Conservation (phyloP, 2,113 vertebrate species). For the Carassius auratus region DNA sequence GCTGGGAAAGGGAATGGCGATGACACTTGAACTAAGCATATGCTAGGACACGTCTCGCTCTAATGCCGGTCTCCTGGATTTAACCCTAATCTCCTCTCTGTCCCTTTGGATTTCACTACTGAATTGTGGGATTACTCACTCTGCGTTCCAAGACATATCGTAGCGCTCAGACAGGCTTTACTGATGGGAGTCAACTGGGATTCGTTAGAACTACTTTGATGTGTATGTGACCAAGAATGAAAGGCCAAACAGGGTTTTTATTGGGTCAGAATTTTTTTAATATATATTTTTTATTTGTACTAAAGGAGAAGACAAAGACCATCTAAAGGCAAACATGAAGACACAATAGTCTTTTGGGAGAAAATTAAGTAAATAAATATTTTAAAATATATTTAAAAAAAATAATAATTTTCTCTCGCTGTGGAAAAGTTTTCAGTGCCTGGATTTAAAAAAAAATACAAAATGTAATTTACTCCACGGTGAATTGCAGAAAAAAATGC, state of each 20-base stretch:
- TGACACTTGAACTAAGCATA: conserved; percentile 5
- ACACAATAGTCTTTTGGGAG: too few relatives aligned
- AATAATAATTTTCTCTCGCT: background rate
- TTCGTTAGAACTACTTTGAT: background rate
- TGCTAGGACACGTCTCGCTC: background rate
- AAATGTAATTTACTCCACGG: background rate
- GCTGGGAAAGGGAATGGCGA: background rate
- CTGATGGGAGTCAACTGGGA: background rate
- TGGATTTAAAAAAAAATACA: background rate
- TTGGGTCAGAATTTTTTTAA: background rate
- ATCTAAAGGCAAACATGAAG: too few relatives aligned
- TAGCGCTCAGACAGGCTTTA: background rate
- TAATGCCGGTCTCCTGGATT: background rate
- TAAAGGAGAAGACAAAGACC: too few relatives aligned
- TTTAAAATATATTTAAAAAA: background rate
- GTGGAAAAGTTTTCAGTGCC: background rate
- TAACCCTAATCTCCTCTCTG: background rate
- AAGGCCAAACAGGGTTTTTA: background rate
- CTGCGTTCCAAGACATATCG: background rate
- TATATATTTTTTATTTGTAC: too few relatives aligned
- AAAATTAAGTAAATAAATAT: background rate
- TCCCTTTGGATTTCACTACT: background rate
- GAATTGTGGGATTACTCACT: background rate
- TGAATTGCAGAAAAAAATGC: background rate
- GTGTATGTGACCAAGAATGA: background rate